Conservation (phyloP, 2,797 vertebrate genomes). For the Rhabdophis nuchalis region DNA sequence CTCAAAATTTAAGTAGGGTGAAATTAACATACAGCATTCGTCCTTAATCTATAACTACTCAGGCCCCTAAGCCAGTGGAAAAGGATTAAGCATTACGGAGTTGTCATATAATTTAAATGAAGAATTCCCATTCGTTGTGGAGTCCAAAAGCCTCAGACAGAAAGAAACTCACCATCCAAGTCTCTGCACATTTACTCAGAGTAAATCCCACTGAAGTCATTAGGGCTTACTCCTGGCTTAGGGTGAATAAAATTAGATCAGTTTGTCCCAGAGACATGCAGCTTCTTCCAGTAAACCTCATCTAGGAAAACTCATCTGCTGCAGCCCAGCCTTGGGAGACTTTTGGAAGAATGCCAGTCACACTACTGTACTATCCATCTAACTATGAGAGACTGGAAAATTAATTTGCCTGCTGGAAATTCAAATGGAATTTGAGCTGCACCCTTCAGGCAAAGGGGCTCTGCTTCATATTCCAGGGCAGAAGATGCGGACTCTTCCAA, state of each 20-base stretch:
- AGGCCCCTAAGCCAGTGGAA: not conserved
- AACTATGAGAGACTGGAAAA: constrained; percentile 35
- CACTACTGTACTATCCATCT: not conserved
- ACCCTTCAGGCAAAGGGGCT: constrained; percentile 29
- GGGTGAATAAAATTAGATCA: not conserved
- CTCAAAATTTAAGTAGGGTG: not conserved
- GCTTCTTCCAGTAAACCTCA: not conserved
- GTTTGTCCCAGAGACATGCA: not conserved
- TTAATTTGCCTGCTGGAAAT: constrained; percentile 53
- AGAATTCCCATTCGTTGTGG: too few relatives aligned
- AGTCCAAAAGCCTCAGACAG: not conserved
- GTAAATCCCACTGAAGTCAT: not conserved
- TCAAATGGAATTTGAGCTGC: constrained; percentile 59
- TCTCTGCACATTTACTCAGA: not conserved
- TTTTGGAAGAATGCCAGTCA: not conserved
- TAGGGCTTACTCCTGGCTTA: not conserved
- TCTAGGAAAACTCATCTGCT: not conserved
- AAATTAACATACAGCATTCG: not conserved
- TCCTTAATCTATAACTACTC: not conserved
- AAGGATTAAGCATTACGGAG: not conserved
- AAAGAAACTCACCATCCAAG: not conserved
- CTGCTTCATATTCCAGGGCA: not conserved
- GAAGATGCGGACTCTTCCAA: constrained; percentile 26
- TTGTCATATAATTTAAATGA: not conserved
- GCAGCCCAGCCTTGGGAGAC: not conserved